Evolutionary conservation across 2,797 vertebrate genomes (phyloP).

Genomic region (Propithecus perrieri): DNA sequence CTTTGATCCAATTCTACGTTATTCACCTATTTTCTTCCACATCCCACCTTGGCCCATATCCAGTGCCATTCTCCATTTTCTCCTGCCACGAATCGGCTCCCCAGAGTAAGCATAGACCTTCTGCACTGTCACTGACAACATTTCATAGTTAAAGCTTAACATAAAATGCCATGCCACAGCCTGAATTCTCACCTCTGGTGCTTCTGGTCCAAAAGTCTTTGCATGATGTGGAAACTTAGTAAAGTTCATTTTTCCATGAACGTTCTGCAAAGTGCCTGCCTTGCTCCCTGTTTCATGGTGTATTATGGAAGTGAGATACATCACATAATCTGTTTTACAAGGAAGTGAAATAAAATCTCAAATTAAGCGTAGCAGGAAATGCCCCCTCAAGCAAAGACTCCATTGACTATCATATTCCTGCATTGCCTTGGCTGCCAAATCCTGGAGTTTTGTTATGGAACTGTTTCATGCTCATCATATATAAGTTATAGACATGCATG

Average conservation of each 20-base stretch:
- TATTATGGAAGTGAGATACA: no score
- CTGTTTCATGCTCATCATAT: not conserved
- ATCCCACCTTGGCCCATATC: not conserved
- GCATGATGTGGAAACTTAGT: not conserved
- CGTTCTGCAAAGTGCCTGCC: not conserved
- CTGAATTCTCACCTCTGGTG: not conserved
- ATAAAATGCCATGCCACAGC: rapidly evolving
- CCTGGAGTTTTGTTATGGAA: not conserved
- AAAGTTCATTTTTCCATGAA: not conserved
- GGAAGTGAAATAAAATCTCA: not conserved
- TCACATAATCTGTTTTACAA: not conserved
- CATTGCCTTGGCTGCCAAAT: not conserved
- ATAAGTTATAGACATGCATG: not conserved
- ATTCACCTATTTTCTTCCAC: not conserved
- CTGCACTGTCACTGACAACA: not conserved
- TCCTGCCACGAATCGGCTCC: not conserved
- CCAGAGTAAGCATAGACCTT: not conserved
- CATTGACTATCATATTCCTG: not conserved
- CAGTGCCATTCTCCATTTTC: not conserved
- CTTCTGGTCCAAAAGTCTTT: not conserved
- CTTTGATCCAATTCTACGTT: rapidly evolving
- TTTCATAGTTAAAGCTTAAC: not conserved
- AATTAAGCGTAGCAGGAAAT: not conserved
- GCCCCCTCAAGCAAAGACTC: not conserved
- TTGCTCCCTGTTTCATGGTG: rapidly evolving